Evolutionary conservation across 1,140 invertebrate genomes (phyloP).

Genomic region (Chelonus insularis): DNA sequence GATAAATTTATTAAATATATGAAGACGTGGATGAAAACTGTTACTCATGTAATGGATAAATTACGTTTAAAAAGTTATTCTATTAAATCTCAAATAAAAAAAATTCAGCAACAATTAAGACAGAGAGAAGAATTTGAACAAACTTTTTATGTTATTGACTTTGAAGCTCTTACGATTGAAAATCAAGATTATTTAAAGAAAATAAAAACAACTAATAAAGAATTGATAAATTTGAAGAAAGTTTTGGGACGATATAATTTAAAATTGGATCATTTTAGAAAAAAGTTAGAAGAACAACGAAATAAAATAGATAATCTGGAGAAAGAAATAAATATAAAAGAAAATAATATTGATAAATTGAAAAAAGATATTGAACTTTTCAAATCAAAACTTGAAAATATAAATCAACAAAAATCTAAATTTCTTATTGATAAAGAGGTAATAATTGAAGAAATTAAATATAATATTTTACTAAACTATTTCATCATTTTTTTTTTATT

Average conservation of each 20-base stretch:
- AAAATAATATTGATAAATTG: slow-evolving; percentile 35
- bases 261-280: slow-evolving; percentile 56
- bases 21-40: slow-evolving; percentile 58
- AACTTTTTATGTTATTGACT: slow-evolving; percentile 59
- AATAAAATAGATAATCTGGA: slow-evolving; percentile 46
- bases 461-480: no score
- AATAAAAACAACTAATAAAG: slow-evolving; percentile 56
- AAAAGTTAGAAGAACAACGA: slow-evolving; percentile 55
- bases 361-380: slow-evolving; percentile 28
- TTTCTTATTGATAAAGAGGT: no score
- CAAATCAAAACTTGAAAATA: slow-evolving; percentile 43
- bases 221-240: slow-evolving; percentile 58
- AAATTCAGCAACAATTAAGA: slow-evolving; percentile 56
- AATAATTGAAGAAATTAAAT: no score
- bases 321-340: slow-evolving; percentile 37
- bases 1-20: slow-evolving; percentile 61
- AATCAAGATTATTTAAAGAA: slow-evolving; percentile 54
- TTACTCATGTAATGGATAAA: slow-evolving; percentile 57
- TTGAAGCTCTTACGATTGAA: slow-evolving; percentile 63
- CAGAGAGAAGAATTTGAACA: slow-evolving; percentile 59
- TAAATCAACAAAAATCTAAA: no score
- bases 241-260: slow-evolving; percentile 50
- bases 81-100: slow-evolving; percentile 56
- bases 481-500: slow-evolving; percentile 11
- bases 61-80: slow-evolving; percentile 59